Evolutionary conservation across 1,140 invertebrate species (phyloP).

Genomic region (Leptinotarsa undecemlineata): DNA sequence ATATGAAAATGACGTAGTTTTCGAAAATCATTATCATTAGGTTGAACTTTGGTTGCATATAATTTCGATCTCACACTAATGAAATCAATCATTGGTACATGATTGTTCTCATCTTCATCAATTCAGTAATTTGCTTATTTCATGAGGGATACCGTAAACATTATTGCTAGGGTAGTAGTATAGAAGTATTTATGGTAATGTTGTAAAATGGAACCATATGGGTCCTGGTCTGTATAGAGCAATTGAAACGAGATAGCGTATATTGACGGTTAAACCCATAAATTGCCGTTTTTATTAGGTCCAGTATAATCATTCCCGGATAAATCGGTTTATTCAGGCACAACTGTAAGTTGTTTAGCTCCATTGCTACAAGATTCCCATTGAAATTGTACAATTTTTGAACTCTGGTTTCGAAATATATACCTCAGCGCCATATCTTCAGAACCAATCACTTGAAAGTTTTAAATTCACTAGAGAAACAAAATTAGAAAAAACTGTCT

Average conservation of each 20-base stretch:
- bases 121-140: neutral
- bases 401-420: constrained; percentile 27
- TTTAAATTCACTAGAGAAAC: neutral
- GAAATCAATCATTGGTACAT: constrained; percentile 52
- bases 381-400: neutral
- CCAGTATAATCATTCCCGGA: neutral
- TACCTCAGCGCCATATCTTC: constrained; percentile 25
- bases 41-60: constrained; percentile 43
- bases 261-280: constrained; percentile 46
- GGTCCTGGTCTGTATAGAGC: constrained; percentile 37
- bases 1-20: too few species aligned
- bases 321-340: constrained; percentile 47
- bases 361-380: constrained; percentile 47
- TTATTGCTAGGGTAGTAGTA: constrained; percentile 31
- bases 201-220: constrained; percentile 26
- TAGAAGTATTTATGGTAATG: constrained; percentile 32
- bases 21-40: neutral
- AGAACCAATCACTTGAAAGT: constrained; percentile 20
- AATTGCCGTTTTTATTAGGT: constrained; percentile 41
- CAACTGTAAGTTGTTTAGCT: constrained; percentile 49
- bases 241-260: constrained; percentile 33
- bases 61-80: constrained; percentile 58
- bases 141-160: constrained; percentile 25
- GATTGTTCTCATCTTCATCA: constrained; percentile 51
- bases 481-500: neutral